Percentiles rank a stretch among this genome's conserved stretches.
Evolutionary conservation across 2,888 invertebrate species (phyloP).

Genomic region (Leptopilina drosophilae): DNA sequence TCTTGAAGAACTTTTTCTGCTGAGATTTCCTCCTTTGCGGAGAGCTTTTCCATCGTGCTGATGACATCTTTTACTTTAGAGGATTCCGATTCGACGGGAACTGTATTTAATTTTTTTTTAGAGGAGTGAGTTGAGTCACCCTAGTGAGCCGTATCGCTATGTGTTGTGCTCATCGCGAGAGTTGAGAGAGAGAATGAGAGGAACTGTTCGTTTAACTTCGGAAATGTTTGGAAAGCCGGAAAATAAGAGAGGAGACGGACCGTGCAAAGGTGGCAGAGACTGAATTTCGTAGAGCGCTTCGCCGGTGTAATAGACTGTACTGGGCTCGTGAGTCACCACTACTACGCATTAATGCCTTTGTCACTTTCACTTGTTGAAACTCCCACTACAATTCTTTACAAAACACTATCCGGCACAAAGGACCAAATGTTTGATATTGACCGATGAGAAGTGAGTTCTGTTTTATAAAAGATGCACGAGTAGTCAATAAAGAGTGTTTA

Average conservation of each 20-base stretch:
- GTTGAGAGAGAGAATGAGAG: neutral
- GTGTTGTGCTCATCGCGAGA: neutral
- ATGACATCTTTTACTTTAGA: too few relatives aligned
- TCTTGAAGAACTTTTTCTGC: too few relatives aligned
- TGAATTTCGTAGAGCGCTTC: neutral
- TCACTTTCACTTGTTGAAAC: neutral
- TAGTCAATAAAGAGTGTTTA: too few relatives aligned
- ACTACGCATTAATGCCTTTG: neutral
- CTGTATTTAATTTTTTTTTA: neutral
- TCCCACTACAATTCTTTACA: neutral
- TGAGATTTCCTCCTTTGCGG: too few relatives aligned
- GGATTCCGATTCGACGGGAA: too few relatives aligned
- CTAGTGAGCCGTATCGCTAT: neutral
- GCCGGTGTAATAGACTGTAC: too few relatives aligned
- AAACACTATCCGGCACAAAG: conserved; percentile 3
- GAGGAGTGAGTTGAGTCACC: neutral
- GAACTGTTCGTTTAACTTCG: neutral
- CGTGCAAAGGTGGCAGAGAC: neutral
- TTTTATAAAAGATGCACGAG: too few relatives aligned
- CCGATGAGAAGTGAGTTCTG: too few relatives aligned
- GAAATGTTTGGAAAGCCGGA: neutral
- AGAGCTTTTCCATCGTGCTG: too few relatives aligned
- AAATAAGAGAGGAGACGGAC: too few relatives aligned
- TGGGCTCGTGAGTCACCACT: neutral
- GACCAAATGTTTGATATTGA: neutral